Evolutionary conservation across 2,888 invertebrate species (phyloP).

Genomic region (Suillia variegata): DNA sequence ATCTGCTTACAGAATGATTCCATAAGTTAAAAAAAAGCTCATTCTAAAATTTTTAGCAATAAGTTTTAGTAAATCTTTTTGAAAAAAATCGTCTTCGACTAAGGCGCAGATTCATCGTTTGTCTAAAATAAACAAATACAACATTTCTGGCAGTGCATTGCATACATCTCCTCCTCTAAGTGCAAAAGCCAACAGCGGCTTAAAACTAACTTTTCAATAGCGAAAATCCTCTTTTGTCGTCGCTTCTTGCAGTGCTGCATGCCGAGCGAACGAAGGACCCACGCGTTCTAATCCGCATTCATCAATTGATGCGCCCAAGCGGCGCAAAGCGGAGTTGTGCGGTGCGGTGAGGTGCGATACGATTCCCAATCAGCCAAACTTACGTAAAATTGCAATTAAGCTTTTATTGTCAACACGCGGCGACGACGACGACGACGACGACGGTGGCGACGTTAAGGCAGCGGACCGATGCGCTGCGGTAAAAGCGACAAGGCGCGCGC

Average conservation of each 20-base stretch:
- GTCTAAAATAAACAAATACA: too few relatives aligned
- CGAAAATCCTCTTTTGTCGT: not conserved
- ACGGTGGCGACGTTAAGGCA: not conserved
- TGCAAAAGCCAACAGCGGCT: not conserved
- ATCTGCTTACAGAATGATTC: too few relatives aligned
- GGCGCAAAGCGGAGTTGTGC: too few relatives aligned
- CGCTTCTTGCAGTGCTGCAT: not conserved
- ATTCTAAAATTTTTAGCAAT: too few relatives aligned
- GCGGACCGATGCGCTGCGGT: not conserved
- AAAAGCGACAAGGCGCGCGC: not conserved
- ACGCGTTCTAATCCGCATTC: not conserved
- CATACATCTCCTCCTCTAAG: too few relatives aligned
- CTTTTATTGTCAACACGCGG: constrained; percentile 20
- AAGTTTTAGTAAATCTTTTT: too few relatives aligned
- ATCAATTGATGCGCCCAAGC: not conserved
- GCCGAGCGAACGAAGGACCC: too few relatives aligned
- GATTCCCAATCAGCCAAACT: constrained; percentile 22
- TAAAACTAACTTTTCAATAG: not conserved
- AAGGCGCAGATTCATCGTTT: too few relatives aligned
- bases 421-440: not conserved
- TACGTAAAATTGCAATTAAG: constrained; percentile 28
- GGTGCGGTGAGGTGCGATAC: not conserved
- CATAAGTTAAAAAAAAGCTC: too few relatives aligned
- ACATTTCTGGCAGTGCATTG: too few relatives aligned
- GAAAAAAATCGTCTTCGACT: too few relatives aligned